Evolutionary conservation across 2,888 invertebrate species (phyloP), one percentile per base, ranked within the genome.

Genomic region (Deilephila porcellus): DNA sequence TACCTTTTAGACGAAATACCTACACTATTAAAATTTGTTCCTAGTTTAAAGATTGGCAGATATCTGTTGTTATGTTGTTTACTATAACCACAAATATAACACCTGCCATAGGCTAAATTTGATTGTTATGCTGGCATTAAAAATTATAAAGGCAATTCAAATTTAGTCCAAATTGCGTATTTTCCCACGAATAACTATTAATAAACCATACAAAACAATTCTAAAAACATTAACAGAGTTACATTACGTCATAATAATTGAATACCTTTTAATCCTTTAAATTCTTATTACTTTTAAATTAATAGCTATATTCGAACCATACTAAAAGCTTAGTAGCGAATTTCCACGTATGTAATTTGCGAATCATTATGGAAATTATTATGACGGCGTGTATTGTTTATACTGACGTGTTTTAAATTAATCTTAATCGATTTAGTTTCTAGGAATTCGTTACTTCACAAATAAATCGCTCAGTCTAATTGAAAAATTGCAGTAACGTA

Each of bases 341-440:
- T 25, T 67, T 67, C 67, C 67, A 25, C 45, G 45, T 52, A 67
- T 17, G 67, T 52, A 45, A 67, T 52, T 52, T 67, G 17, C 45
- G 45, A 67, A 67, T 67, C 11, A 25, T 25, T 67, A 45, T 19
- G 8, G 17, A 52, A 52, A 67, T 52, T 67, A 67, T 52, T 45
- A 45, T 45, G 2, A 25, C 20, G 20, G 20, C 17, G n/a, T n/a
- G n/a, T 56, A 56, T 56, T 56, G 56, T 56, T 53, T 7, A 20
- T 52, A 29, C 25, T 20, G 17, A 52, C 45, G 67, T 52, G 37
- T 67, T 45, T 45, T 11, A 52, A 67, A 52, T 67, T 2, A 64
- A 67, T 52, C 17, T 20, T 52, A 67, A 67, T 63, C 34, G 34
- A 34, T 67, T 67, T 52, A 14, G n/a, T 45, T 67, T 67, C 67